phyloP scores from a whole-genome alignment of 2,113 vertebrate genomes.

The Pholis gunnellus region DNA sequence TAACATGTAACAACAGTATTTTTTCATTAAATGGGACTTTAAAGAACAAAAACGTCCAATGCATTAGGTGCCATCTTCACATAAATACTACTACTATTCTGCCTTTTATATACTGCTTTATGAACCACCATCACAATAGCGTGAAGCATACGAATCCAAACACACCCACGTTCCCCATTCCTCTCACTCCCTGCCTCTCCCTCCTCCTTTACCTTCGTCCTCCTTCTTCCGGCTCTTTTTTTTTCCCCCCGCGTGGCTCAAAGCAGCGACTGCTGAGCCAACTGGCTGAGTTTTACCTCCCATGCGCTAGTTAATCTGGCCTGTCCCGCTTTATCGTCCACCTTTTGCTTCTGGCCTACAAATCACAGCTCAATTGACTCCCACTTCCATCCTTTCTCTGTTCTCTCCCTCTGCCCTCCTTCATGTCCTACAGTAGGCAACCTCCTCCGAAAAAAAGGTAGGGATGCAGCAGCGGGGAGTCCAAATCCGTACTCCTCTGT shows the following conservation, averaged over 20 bases:
- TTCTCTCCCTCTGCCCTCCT: slow-evolving; percentile 33
- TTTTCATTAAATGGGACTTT: not conserved
- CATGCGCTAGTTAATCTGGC: slow-evolving; percentile 56
- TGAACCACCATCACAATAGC: slow-evolving; percentile 4
- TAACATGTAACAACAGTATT: not conserved
- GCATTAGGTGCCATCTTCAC: not conserved
- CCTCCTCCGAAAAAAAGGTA: slow-evolving; percentile 39
- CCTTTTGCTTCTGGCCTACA: slow-evolving; percentile 64
- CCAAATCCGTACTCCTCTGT: slow-evolving; percentile 28
- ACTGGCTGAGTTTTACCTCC: slow-evolving; percentile 48
- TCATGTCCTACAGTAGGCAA: slow-evolving; percentile 21
- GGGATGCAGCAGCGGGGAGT: slow-evolving; percentile 53
- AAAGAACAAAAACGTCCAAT: not conserved
- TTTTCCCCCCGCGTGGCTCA: slow-evolving; percentile 39
- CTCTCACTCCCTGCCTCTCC: slow-evolving; percentile 35
- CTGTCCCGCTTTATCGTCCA: slow-evolving; percentile 62
- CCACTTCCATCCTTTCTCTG: slow-evolving; percentile 27
- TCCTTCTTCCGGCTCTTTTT: slow-evolving; percentile 33
- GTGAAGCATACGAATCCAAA: slow-evolving; percentile 20
- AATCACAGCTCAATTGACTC: slow-evolving; percentile 66
- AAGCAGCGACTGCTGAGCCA: slow-evolving; percentile 54
- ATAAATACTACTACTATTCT: not conserved
- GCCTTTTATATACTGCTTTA: not conserved
- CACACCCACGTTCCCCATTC: slow-evolving; percentile 25
- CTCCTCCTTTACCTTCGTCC: not conserved